Conservation (phyloP, 2,888 invertebrate genomes). For the Tetheella fluctuosa region DNA sequence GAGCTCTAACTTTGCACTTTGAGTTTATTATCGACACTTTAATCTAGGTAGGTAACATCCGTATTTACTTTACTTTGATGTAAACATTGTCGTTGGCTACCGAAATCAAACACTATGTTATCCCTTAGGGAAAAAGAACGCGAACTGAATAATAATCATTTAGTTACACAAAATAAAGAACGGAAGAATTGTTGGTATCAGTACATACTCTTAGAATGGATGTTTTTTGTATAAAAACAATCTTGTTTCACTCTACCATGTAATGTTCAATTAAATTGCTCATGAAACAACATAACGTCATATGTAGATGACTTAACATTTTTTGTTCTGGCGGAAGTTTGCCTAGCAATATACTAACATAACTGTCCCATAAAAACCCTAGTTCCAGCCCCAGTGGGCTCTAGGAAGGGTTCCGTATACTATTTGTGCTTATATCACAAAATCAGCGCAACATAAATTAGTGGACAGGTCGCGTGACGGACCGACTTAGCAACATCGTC, state of each 20-base stretch:
- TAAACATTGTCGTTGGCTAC: background rate
- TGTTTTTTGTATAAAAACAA: background rate
- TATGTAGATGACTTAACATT: slow-evolving; percentile 26
- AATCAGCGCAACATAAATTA: slow-evolving; percentile 83
- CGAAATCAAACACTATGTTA: background rate
- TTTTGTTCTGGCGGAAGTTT: slow-evolving; percentile 45
- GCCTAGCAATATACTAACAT: slow-evolving; percentile 69
- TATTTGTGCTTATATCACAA: slow-evolving; percentile 61
- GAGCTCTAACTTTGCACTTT: slow-evolving; percentile 67
- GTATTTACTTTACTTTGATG: slow-evolving; percentile 25
- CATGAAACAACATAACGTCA: slow-evolving; percentile 11
- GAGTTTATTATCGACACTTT: slow-evolving; percentile 67
- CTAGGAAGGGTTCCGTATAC: slow-evolving; percentile 62
- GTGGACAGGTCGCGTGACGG: slow-evolving; percentile 82
- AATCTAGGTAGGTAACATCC: slow-evolving; percentile 63
- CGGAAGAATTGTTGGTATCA: background rate
- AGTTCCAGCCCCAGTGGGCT: slow-evolving; percentile 27
- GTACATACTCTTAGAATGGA: too few relatives aligned
- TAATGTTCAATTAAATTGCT: slow-evolving; percentile 15
- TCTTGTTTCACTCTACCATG: background rate
- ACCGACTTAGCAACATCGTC: slow-evolving; percentile 75
- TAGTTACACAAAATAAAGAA: too few relatives aligned
- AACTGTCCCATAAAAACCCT: slow-evolving; percentile 48
- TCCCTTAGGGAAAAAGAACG: background rate
- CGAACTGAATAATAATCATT: too few relatives aligned